Conservation (phyloP, 2,797 vertebrate genomes). For the Enteromius mattozi region DNA sequence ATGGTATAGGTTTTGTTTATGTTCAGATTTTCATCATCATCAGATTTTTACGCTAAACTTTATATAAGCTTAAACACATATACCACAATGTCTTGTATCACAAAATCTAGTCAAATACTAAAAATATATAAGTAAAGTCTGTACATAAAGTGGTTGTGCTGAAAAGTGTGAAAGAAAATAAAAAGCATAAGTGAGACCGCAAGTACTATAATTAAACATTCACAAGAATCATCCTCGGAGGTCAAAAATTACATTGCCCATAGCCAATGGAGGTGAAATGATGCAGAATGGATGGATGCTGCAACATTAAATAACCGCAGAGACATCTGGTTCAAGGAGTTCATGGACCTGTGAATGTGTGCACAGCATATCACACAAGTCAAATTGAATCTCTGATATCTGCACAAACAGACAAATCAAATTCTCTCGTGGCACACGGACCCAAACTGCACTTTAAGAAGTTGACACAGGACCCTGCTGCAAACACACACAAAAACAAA, state of each 20-base stretch:
- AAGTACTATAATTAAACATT: slow-evolving; percentile 3
- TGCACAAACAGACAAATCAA: slow-evolving; percentile 31
- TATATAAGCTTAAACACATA: neutral
- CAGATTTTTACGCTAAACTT: neutral
- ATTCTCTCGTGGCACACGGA: slow-evolving; percentile 31
- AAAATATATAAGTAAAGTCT: neutral
- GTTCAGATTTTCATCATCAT: neutral
- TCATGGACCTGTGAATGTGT: neutral
- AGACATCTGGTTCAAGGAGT: slow-evolving; percentile 29
- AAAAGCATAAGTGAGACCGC: neutral
- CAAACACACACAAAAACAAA: slow-evolving; percentile 42
- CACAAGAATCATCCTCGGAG: neutral
- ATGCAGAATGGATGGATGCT: neutral
- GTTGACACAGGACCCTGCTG: slow-evolving; percentile 15
- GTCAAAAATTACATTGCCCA: neutral
- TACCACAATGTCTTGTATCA: neutral
- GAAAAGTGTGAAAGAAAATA: neutral
- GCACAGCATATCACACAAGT: slow-evolving; percentile 7
- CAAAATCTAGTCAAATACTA: neutral
- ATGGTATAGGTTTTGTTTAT: too few species aligned
- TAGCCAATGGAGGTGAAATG: neutral
- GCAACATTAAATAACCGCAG: neutral
- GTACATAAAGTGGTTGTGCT: neutral
- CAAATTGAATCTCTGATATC: slow-evolving; percentile 37
- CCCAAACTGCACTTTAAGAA: slow-evolving; percentile 32